These are phyloP conservation scores for Conchocele bisecta DNA, from an alignment of 2,888 invertebrate species.

Conservation along the genomic window DNA sequence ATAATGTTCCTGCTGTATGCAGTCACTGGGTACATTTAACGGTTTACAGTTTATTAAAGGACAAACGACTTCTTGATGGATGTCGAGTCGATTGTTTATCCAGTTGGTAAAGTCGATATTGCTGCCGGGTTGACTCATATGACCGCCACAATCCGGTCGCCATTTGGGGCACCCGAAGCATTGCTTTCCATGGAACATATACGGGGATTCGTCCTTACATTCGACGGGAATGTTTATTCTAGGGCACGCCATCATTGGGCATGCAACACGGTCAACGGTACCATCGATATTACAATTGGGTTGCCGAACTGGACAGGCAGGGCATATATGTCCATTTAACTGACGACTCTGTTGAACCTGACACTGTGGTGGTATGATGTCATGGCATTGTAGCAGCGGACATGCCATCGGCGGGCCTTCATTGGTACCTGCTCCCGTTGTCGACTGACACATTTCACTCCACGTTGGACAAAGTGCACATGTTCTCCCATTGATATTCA, in stretches of 20 bases:
- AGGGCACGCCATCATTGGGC: slow-evolving; percentile 1
- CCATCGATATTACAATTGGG: slow-evolving; percentile 16
- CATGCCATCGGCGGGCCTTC: background rate
- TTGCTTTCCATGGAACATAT: slow-evolving; percentile 12
- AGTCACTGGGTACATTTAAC: too few species aligned
- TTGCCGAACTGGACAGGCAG: slow-evolving; percentile 39
- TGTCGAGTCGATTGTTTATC: too few species aligned
- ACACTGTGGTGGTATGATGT: slow-evolving; percentile 12
- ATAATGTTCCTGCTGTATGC: too few species aligned
- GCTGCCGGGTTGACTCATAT: too few species aligned
- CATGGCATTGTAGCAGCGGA: background rate
- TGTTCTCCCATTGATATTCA: too few species aligned
- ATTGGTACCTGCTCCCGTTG: too few species aligned
- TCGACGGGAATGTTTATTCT: slow-evolving; percentile 14
- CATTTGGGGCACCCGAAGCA: slow-evolving; percentile 20
- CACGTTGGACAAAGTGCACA: too few species aligned
- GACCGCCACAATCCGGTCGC: slow-evolving; percentile 9
- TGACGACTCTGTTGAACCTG: slow-evolving; percentile 16
- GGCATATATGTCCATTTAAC: slow-evolving; percentile 31
- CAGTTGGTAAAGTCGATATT: too few species aligned
- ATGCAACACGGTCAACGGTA: background rate
- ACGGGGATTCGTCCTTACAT: slow-evolving; percentile 9
- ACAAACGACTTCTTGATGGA: too few species aligned
- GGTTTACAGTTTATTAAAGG: too few species aligned
- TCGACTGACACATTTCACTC: too few species aligned